Evolutionary conservation across 2,113 vertebrate genomes (phyloP), one percentile per base, ranked within the genome.

Genomic region (Cromileptes altivelis): DNA sequence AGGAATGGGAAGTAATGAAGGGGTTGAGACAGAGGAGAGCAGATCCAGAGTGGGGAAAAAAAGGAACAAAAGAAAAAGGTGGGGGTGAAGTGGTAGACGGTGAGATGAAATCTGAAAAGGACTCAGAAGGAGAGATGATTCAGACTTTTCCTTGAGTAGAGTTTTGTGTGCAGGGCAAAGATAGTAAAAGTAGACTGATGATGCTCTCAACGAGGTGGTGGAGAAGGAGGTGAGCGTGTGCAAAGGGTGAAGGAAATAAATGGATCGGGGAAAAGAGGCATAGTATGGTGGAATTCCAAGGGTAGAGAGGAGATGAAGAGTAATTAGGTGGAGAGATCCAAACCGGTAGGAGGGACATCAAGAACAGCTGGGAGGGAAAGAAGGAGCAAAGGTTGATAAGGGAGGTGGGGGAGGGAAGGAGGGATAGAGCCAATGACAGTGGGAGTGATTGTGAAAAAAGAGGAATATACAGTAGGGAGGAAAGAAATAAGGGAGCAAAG

Each of bases 281-380:
- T 71, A 37, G 65, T 56, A 47, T 53, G 72, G n/a, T 83, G 67
- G 68, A 83, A 63, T 82, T 86, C 56, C 86, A 81, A 85, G 81
- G 79, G 62, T 70, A 69, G 50, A 68, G 77, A 75, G 70, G 56
- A 84, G 81, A 89, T 70, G 81, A 82, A 88, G 89, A 90, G 65
- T 92, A 91, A 93, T 93, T 91, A 85, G 86, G 45, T 12, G 30
- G 67, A 80, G 60, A 61, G 64, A 75, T 84, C 80, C 83, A 89
- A 90, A 89, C 80, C n/a, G 45, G 85, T 85, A 70, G 83, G 87
- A 78, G 81, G 70, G 83, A 78, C 55, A 30, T 64, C 21, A 49
- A 63, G 78, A 92, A 78, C 88, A 88, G 89, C 80, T 86, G 84
- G 76, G 42, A 73, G 75, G 58, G 19, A 73, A 69, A 18, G n/a